Evolutionary conservation across 2,113 vertebrate species (phyloP).

Genomic region (Ceuthmochares aereus): DNA sequence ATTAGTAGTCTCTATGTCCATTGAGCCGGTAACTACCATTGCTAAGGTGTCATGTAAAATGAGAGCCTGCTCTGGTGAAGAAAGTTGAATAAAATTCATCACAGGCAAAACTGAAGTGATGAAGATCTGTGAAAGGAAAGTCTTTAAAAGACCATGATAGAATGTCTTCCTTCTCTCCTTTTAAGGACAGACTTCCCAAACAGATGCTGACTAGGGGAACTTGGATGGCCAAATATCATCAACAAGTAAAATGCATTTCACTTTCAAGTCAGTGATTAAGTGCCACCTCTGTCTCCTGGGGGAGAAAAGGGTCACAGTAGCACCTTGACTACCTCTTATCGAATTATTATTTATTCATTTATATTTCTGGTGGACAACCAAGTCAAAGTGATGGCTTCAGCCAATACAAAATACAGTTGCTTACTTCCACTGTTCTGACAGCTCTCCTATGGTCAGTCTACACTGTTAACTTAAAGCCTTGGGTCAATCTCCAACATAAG

Average conservation of each 20-base stretch:
- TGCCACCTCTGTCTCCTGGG: not conserved
- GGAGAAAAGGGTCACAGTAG: not conserved
- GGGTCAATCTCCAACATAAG: not conserved
- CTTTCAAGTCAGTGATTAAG: not conserved
- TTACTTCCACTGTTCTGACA: not conserved
- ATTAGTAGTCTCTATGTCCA: not conserved
- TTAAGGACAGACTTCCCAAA: not conserved
- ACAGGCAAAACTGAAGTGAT: not conserved
- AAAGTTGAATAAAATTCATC: not conserved
- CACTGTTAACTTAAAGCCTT: not conserved
- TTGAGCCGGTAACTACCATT: fast-evolving
- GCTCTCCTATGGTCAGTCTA: not conserved
- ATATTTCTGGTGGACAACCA: not conserved
- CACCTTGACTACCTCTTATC: not conserved
- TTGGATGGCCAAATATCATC: not conserved
- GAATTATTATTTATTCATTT: not conserved
- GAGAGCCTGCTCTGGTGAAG: not conserved
- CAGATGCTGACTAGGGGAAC: not conserved
- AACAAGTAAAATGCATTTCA: not conserved
- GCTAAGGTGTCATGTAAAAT: not conserved
- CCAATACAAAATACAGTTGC: not conserved
- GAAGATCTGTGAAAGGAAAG: not conserved
- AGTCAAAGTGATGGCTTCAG: not conserved
- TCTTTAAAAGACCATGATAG: not conserved
- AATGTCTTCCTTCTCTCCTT: not conserved